Percentiles rank a stretch among this genome's conserved stretches.
Conservation (phyloP, 2,113 vertebrate genomes). For the Oncorhynchus keta region DNA sequence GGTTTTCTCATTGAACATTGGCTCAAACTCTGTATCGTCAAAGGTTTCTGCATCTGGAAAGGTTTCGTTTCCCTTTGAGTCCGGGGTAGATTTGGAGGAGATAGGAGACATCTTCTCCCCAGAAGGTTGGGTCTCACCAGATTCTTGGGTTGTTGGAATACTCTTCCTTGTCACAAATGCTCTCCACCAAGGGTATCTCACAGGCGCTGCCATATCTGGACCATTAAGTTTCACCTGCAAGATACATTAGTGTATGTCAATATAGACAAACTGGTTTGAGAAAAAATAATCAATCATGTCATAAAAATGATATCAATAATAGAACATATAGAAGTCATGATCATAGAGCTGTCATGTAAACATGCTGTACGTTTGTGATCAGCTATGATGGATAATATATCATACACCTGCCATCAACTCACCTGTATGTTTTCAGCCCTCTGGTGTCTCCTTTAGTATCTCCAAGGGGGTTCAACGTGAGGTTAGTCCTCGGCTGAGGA, state of each 20-base stretch:
- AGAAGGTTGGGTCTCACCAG: conserved; percentile 23
- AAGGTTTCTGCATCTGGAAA: conserved; percentile 29
- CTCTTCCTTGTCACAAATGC: conserved; percentile 73
- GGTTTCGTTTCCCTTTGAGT: conserved; percentile 62
- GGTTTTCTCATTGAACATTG: conserved; percentile 48
- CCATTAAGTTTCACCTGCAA: not conserved
- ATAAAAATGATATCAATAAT: too few species aligned
- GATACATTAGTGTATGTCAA: too few species aligned
- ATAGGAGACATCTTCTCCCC: conserved; percentile 19
- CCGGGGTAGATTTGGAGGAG: conserved; percentile 19
- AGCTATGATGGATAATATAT: not conserved
- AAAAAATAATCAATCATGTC: too few species aligned
- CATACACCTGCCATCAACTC: not conserved
- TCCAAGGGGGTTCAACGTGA: not conserved
- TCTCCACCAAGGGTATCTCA: conserved; percentile 76
- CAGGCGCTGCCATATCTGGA: conserved; percentile 34
- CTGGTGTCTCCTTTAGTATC: not conserved
- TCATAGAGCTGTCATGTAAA: not conserved
- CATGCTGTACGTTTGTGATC: not conserved
- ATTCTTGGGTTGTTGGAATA: conserved; percentile 57
- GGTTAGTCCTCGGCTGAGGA: not conserved
- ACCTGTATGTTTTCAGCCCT: not conserved
- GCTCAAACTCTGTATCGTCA: conserved; percentile 53
- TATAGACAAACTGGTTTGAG: too few species aligned
- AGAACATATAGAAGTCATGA: too few species aligned